phyloP scores from a whole-genome alignment of 2,797 vertebrate genomes.

The Sebastes jordani region DNA sequence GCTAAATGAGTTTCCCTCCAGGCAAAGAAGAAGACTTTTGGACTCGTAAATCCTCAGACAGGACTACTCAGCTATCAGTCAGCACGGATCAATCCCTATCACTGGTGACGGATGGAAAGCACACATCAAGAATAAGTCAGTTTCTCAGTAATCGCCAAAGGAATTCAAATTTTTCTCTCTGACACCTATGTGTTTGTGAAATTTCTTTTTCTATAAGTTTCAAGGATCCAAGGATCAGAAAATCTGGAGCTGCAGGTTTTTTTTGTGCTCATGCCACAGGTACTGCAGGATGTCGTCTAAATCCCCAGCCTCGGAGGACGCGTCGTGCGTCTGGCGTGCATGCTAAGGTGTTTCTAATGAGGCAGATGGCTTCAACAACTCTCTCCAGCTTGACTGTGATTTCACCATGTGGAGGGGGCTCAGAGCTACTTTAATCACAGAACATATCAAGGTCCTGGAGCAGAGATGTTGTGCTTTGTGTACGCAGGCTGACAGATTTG shows the following conservation, averaged over 20 bases:
- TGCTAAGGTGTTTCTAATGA: conserved; percentile 31
- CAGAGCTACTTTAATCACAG: conserved; percentile 45
- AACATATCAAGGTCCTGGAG: conserved; percentile 34
- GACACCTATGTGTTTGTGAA: neutral
- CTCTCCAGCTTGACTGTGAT: conserved; percentile 41
- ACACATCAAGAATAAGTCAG: neutral
- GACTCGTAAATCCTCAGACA: conserved; percentile 12
- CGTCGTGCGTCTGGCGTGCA: neutral
- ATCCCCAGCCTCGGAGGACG: conserved; percentile 30
- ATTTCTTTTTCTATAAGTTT: neutral
- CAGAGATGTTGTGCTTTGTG: neutral
- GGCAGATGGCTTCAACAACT: conserved; percentile 61
- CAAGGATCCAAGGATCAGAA: neutral
- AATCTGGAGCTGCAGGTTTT: neutral
- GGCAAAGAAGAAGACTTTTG: conserved; percentile 13
- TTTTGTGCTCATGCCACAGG: conserved; percentile 31
- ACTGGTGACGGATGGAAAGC: neutral
- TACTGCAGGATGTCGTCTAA: conserved; percentile 17
- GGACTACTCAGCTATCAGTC: neutral
- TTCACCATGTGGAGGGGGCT: conserved; percentile 26
- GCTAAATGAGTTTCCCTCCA: conserved; percentile 18
- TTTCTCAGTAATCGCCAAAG: neutral
- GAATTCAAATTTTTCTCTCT: neutral
- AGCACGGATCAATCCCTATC: conserved; percentile 17
- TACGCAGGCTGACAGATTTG: conserved; percentile 5